Evolutionary conservation across 2,797 vertebrate genomes (phyloP), one percentile per base, ranked within the genome.

Genomic region (Babyrousa celebensis): DNA sequence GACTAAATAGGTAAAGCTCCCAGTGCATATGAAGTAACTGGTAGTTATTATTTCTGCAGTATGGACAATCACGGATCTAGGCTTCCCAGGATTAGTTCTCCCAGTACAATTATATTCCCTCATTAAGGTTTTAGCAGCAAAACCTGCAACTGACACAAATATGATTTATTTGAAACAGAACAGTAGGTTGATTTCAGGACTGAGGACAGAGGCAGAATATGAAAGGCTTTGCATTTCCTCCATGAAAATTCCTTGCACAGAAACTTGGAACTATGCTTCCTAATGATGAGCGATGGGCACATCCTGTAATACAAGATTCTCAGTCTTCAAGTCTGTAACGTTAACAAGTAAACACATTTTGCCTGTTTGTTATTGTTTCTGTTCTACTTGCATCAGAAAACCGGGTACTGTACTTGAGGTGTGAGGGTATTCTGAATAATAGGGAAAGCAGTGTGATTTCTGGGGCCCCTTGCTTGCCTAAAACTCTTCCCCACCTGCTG

Each of bases 401-500:
- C 12, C 58, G 65, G 54, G 25, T 4, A n/a, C n/a, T 68, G 16
- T 14, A 65, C 29, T 65, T n/a, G 11, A 80, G 20, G 25, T 63
- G 11, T 29, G 23, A 67, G 36, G 27, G 85, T 23, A 2, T 91
- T 89, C 74, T 92, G 40, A 85, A 56, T 63, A 85, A 52, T 15
- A 68, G 14, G 20, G 77, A 67, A 93, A 70, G 18, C 14, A 10
- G 9, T 80, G 32, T 85, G 54, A 84, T 58, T 67, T 83, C 67
- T 62, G 89, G 43, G 83, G 20, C 23, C 27, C 17, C 83, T 96
- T 83, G 27, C 36, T 89, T 70, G 36, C 60, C 63, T 89, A 83
- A 62, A 92, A 72, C 43, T 14, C 92, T 94, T 86, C 78, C 52
- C 85, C 29, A 79, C 27, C 82, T 93, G 40, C 82, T 75, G 65